phyloP scores from a whole-genome alignment of 2,888 invertebrate genomes.

The Mesorhabditis sp. region DNA sequence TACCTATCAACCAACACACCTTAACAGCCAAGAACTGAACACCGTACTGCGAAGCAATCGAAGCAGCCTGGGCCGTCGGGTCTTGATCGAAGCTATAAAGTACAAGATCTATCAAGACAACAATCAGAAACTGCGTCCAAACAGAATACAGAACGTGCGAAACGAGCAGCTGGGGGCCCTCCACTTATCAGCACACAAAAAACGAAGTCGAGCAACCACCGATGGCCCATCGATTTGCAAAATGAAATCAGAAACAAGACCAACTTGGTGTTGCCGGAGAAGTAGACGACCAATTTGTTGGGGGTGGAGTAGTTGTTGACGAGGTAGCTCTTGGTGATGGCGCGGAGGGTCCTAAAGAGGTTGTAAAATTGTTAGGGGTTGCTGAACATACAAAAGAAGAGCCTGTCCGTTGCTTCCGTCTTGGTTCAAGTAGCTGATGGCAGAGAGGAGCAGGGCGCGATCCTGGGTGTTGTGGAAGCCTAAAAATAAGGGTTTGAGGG shows the following conservation, averaged over 20 bases:
- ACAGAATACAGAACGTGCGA: background rate
- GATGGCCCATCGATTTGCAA: background rate
- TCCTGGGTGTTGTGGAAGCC: background rate
- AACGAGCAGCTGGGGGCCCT: no score
- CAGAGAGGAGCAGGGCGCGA: slow-evolving; percentile 20
- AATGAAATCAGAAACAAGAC: background rate
- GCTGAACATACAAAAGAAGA: slow-evolving; percentile 18
- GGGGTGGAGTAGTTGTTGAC: slow-evolving; percentile 17
- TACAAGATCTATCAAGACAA: no score
- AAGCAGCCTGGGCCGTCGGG: slow-evolving; percentile 19
- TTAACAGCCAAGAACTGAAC: slow-evolving; percentile 27
- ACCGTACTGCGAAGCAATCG: slow-evolving; percentile 19
- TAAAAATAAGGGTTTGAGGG: background rate
- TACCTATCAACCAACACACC: background rate
- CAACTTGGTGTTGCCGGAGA: slow-evolving; percentile 32
- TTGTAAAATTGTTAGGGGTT: background rate
- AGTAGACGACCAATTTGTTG: slow-evolving; percentile 29
- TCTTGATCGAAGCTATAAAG: slow-evolving; percentile 12
- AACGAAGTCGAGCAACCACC: background rate
- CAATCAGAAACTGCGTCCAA: no score
- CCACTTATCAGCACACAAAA: no score
- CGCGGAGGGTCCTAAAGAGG: slow-evolving; percentile 18
- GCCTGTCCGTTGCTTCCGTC: slow-evolving; percentile 29
- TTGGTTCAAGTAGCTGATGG: slow-evolving; percentile 26
- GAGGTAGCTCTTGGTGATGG: slow-evolving; percentile 25